A percentile compares a stretch with the other conserved stretches of the same genome.
phyloP scores from a whole-genome alignment of 2,888 invertebrate species.

The Tachystola acroxantha region DNA sequence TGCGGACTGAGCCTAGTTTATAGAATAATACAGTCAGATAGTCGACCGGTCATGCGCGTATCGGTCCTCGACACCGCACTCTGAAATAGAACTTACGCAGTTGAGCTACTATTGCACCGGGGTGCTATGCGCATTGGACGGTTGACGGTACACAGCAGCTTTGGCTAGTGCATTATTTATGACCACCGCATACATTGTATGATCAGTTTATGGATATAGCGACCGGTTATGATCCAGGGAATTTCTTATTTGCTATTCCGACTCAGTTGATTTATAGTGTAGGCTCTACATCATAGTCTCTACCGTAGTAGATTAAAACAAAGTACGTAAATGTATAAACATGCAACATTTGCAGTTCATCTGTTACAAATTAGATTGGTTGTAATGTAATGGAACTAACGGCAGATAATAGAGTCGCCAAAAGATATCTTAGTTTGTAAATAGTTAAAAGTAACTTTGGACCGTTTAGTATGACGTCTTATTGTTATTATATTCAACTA shows the following conservation, averaged over 20 bases:
- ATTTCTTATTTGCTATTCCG: not conserved
- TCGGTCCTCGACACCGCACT: constrained; percentile 50
- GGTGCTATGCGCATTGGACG: not conserved
- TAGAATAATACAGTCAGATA: constrained; percentile 28
- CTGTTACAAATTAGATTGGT: too few relatives aligned
- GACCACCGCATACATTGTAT: not conserved
- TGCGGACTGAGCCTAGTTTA: constrained; percentile 49
- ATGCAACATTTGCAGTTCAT: too few relatives aligned
- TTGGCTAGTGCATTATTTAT: constrained; percentile 9
- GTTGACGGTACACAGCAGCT: too few relatives aligned
- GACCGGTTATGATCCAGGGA: not conserved
- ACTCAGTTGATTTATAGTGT: not conserved
- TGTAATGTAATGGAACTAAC: too few relatives aligned
- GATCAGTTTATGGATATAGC: not conserved
- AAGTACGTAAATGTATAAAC: too few relatives aligned
- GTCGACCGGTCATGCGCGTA: constrained; percentile 60
- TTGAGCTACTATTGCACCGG: constrained; percentile 25
- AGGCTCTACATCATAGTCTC: too few relatives aligned
- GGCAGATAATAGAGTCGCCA: too few relatives aligned
- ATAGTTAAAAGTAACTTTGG: too few relatives aligned
- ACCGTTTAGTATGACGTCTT: too few relatives aligned
- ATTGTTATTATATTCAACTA: too few relatives aligned
- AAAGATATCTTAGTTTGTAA: too few relatives aligned
- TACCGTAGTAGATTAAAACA: too few relatives aligned
- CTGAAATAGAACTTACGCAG: constrained; percentile 55